A percentile compares a stretch with the other conserved stretches of the same genome.
These are phyloP conservation scores for Graptemys geographica DNA, from an alignment of 2,797 vertebrate species.

Conservation along the genomic window DNA sequence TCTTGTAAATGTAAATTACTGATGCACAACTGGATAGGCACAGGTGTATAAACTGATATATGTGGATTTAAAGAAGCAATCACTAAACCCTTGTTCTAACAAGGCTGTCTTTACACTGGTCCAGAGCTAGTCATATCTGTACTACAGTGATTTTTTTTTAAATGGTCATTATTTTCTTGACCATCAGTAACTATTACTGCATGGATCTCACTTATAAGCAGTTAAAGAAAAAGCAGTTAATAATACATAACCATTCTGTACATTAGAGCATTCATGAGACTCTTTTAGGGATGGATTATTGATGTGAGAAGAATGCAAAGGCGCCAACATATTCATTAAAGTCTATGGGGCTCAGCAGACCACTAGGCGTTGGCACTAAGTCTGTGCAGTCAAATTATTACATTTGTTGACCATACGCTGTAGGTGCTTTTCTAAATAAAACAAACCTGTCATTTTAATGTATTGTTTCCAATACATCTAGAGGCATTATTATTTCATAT, in stretches of 20 bases:
- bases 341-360: neutral
- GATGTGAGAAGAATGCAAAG: neutral
- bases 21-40: neutral
- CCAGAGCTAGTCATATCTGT: neutral
- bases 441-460: neutral
- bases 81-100: neutral
- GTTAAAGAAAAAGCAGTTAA: neutral
- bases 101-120: neutral
- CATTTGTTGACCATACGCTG: neutral
- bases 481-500: neutral
- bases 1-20: neutral
- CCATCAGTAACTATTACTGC: neutral
- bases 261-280: neutral
- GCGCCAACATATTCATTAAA: neutral
- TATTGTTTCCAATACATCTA: neutral
- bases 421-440: neutral
- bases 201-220: neutral
- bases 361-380: fast-evolving
- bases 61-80: no score
- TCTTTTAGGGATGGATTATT: neutral
- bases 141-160: neutral
- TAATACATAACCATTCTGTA: neutral
- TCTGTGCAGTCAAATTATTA: neutral
- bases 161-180: neutral
- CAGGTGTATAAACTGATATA: neutral